A percentile compares a stretch with the other conserved stretches of the same genome.
These are phyloP conservation scores for Stegastes partitus DNA, from an alignment of 2,113 vertebrate genomes.

Conservation along the genomic window DNA sequence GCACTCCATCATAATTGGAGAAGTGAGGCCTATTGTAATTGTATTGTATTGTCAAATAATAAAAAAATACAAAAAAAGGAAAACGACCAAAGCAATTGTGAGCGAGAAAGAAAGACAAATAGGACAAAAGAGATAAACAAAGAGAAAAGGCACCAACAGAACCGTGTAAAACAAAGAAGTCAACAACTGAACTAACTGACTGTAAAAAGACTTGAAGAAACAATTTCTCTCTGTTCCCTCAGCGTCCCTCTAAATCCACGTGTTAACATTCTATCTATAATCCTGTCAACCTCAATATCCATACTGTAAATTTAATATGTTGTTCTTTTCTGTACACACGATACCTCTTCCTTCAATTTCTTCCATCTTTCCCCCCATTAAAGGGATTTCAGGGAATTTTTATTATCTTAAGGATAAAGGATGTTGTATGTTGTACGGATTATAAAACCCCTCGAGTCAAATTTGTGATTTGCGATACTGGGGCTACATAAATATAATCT, in stretches of 20 bases:
- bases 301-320: too few species aligned
- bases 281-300: too few species aligned
- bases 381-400: neutral
- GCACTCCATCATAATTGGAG: neutral
- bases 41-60: neutral
- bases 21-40: neutral
- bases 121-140: neutral
- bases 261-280: too few species aligned
- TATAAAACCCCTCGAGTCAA: constrained; percentile 5
- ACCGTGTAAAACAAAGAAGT: constrained; percentile 12
- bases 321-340: too few species aligned
- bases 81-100: neutral
- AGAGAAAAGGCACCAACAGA: neutral
- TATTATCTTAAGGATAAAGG: neutral
- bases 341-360: neutral
- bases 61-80: neutral
- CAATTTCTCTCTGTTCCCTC: neutral
- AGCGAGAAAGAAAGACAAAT: neutral
- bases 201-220: constrained; percentile 31
- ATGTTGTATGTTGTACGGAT: constrained; percentile 7
- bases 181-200: constrained; percentile 11
- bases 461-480: constrained; percentile 30
- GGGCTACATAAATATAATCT: neutral
- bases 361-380: too few species aligned
- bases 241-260: too few species aligned